Evolutionary conservation across 2,888 invertebrate genomes (phyloP).

Genomic region (Drosophila leonis): DNA sequence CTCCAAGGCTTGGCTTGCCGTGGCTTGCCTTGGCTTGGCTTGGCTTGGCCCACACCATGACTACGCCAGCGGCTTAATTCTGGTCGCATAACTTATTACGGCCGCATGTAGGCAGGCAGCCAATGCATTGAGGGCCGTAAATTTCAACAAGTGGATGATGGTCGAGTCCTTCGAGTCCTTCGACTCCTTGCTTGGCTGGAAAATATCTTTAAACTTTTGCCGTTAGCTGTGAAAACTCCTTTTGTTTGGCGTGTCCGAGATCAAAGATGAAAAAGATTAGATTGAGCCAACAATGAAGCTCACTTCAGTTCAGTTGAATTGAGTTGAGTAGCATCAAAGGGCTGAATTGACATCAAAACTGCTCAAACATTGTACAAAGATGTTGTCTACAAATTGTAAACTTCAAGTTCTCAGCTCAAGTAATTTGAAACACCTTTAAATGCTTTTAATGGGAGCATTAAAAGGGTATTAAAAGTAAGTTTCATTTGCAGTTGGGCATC

Average conservation of each 20-base stretch:
- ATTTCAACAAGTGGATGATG: conserved; percentile 60
- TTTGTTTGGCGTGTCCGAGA: conserved; percentile 42
- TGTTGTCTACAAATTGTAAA: background rate
- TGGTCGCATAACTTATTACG: conserved; percentile 57
- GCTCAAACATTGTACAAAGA: background rate
- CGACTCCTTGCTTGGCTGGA: background rate
- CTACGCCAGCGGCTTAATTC: conserved; percentile 49
- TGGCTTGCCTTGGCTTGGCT: background rate
- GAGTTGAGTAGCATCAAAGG: conserved; percentile 1
- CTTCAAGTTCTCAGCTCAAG: background rate
- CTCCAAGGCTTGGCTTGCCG: conserved; percentile 22
- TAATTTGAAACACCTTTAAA: conserved; percentile 14
- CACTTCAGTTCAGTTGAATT: conserved; percentile 5
- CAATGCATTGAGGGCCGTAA: conserved; percentile 62
- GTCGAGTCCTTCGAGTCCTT: background rate
- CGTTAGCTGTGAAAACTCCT: conserved; percentile 64
- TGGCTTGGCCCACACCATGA: background rate
- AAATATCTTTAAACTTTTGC: conserved; percentile 49
- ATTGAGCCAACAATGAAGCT: conserved; percentile 36
- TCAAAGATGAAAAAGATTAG: conserved; percentile 60
- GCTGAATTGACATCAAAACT: conserved; percentile 14
- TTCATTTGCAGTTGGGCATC: background rate
- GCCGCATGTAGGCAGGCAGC: conserved; percentile 21
- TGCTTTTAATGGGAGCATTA: background rate
- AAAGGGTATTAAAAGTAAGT: background rate